A percentile compares a stretch with the other conserved stretches of the same genome.
Conservation (phyloP, 2,113 vertebrate species). For the Megaceryle torquata region DNA sequence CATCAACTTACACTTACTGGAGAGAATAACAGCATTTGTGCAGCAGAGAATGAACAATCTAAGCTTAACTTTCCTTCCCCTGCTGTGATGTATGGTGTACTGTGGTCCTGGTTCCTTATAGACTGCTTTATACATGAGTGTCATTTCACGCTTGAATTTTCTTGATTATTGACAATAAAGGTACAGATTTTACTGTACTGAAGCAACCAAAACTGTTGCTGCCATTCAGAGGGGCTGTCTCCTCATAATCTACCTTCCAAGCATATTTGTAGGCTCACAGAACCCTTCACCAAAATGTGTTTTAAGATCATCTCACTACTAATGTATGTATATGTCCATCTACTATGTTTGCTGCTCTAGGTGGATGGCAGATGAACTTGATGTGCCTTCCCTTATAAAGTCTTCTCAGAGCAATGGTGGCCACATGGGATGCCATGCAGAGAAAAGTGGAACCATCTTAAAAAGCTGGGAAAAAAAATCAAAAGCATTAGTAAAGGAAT, state of each 20-base stretch:
- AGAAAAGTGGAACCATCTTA: neutral
- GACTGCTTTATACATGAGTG: neutral
- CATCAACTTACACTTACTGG: neutral
- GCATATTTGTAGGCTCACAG: neutral
- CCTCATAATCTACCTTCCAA: neutral
- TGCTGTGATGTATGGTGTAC: neutral
- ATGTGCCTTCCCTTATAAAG: neutral
- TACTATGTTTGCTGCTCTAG: neutral
- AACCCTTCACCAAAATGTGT: neutral
- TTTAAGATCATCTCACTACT: neutral
- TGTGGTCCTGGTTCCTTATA: neutral
- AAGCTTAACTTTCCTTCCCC: neutral
- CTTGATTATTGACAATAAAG: neutral
- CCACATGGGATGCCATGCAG: neutral
- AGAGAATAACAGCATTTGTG: neutral
- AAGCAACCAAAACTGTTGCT: neutral
- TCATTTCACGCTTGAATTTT: neutral
- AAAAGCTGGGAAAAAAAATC: neutral
- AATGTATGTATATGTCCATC: neutral
- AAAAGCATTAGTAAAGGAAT: neutral
- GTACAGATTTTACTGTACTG: neutral
- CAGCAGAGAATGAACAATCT: neutral
- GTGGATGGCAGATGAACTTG: neutral
- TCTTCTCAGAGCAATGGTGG: neutral
- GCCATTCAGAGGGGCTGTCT: rapidly evolving